These are phyloP conservation scores for Ctenoplectra terminalis DNA, from an alignment of 1,140 invertebrate genomes.

Conservation along the genomic window DNA sequence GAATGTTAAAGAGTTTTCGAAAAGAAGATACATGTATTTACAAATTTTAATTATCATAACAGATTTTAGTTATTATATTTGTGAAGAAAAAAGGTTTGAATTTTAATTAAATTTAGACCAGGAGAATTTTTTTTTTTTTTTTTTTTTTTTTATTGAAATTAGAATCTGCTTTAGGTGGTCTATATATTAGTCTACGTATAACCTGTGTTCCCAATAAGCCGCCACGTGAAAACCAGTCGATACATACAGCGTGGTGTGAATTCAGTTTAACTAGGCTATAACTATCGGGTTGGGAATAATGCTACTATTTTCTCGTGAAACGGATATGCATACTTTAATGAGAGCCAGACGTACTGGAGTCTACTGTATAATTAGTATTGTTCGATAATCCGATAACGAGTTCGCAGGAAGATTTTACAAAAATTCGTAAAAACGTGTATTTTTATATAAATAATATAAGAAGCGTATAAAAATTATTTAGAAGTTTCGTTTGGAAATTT, in stretches of 20 bases:
- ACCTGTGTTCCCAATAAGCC: neutral
- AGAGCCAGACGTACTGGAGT: neutral
- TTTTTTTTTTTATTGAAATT: no score
- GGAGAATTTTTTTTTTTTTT: neutral
- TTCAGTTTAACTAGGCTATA: neutral
- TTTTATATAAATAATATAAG: no score
- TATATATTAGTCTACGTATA: neutral
- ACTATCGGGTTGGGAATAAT: neutral
- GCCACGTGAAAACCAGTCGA: neutral
- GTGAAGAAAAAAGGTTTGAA: no score
- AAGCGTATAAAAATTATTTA: no score
- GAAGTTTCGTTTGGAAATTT: no score
- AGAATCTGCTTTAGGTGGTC: neutral
- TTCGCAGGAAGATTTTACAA: neutral
- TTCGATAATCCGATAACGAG: neutral
- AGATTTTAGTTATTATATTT: no score
- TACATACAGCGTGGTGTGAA: neutral
- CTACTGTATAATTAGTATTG: neutral
- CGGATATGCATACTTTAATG: neutral
- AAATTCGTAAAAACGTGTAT: neutral
- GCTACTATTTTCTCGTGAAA: neutral
- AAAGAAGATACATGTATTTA: no score
- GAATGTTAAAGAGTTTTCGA: no score
- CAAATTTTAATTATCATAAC: no score
- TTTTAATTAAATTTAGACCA: neutral